Percentiles rank a stretch among this genome's conserved stretches.
These are phyloP conservation scores for Episyrphus balteatus DNA, from an alignment of 1,140 invertebrate genomes.

Conservation along the genomic window DNA sequence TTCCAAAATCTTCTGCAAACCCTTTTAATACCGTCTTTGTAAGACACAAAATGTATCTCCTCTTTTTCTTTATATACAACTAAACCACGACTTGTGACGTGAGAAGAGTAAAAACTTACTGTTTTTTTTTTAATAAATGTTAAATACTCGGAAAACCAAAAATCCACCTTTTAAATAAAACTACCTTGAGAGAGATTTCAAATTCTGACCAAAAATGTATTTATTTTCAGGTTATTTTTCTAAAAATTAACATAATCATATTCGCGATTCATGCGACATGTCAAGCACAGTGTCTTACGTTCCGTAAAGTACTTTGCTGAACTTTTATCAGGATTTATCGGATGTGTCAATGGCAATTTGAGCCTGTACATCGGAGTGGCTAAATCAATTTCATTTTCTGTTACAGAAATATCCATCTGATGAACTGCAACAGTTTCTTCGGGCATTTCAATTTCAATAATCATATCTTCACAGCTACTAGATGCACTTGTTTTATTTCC, in stretches of 20 bases:
- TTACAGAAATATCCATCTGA: constrained; percentile 55
- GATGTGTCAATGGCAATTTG: constrained; percentile 63
- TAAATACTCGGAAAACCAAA: too few species aligned
- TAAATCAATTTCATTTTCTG: constrained; percentile 53
- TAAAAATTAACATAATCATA: constrained; percentile 77
- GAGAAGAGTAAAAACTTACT: too few species aligned
- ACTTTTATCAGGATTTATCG: constrained; percentile 64
- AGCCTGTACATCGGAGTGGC: constrained; percentile 52
- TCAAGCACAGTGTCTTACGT: constrained; percentile 54
- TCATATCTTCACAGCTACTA: constrained; percentile 75
- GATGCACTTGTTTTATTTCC: constrained; percentile 69
- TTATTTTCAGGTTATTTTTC: too few species aligned
- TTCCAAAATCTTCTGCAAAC: too few species aligned
- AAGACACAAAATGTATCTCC: too few species aligned
- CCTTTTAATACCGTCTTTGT: too few species aligned
- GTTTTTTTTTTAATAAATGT: too few species aligned
- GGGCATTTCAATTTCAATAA: constrained; percentile 61
- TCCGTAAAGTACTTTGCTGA: constrained; percentile 67
- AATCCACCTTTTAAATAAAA: too few species aligned
- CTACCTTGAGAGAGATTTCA: too few species aligned
- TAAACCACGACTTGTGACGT: too few species aligned
- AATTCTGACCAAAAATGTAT: too few species aligned
- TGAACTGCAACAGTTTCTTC: constrained; percentile 55
- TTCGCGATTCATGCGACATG: constrained; percentile 58
- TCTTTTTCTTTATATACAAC: too few species aligned